These are phyloP conservation scores for Pollenia griseotomentosa DNA, from an alignment of 2,888 invertebrate species.

Conservation along the genomic window DNA sequence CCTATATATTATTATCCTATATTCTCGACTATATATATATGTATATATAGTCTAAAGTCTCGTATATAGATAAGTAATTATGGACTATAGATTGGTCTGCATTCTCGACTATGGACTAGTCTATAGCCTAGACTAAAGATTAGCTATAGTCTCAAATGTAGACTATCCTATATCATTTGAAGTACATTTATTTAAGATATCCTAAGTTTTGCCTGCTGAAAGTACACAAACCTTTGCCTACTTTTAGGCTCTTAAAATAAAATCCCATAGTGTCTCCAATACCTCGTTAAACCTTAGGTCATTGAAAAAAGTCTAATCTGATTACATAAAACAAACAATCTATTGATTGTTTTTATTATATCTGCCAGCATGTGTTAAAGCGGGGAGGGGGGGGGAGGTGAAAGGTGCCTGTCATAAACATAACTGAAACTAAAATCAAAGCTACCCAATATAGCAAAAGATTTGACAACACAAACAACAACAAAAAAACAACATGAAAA, in stretches of 20 bases:
- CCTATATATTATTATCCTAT: too few species aligned
- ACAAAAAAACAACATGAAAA: neutral
- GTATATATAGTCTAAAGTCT: too few species aligned
- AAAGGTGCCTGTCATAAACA: slow-evolving; percentile 49
- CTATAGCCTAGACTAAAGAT: too few species aligned
- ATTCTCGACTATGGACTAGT: too few species aligned
- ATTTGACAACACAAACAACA: slow-evolving; percentile 3
- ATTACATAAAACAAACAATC: slow-evolving; percentile 38
- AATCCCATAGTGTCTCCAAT: slow-evolving; percentile 7
- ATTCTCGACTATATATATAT: too few species aligned
- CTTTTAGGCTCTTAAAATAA: slow-evolving; percentile 36
- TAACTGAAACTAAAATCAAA: slow-evolving; percentile 46
- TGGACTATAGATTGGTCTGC: too few species aligned
- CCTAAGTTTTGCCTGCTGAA: neutral
- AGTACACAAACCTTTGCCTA: slow-evolving; percentile 27
- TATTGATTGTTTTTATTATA: slow-evolving; percentile 39
- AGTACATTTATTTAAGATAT: too few species aligned
- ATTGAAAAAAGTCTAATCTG: slow-evolving; percentile 34
- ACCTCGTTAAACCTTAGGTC: slow-evolving; percentile 6
- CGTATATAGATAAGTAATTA: too few species aligned
- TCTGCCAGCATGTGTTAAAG: neutral
- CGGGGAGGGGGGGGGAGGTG: neutral
- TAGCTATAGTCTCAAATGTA: too few species aligned
- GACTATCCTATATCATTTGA: too few species aligned
- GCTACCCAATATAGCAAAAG: slow-evolving; percentile 27